phyloP scores from a whole-genome alignment of 2,888 invertebrate species.

The Aphodius granarius region DNA sequence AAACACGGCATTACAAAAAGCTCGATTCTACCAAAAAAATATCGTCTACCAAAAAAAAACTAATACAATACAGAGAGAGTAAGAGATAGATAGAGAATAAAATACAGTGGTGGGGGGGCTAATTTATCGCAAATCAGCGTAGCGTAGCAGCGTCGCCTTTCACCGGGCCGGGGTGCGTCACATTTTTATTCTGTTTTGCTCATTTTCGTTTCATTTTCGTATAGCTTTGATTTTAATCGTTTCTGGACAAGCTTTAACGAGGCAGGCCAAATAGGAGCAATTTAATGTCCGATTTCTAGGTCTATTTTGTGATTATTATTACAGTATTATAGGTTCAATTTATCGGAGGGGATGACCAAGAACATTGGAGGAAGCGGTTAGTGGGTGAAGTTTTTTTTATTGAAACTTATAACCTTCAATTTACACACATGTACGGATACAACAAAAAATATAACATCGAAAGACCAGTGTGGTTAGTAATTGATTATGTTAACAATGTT shows the following conservation, averaged over 20 bases:
- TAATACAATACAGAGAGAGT: neutral
- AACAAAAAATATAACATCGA: too few relatives aligned
- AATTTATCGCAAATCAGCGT: neutral
- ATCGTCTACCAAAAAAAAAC: conserved; percentile 14
- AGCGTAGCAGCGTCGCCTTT: conserved; percentile 51
- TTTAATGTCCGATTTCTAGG: neutral
- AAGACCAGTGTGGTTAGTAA: too few relatives aligned
- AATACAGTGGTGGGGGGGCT: neutral
- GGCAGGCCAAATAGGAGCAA: neutral
- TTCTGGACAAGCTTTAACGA: neutral
- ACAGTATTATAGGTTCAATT: conserved; percentile 15
- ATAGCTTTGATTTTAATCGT: too few relatives aligned
- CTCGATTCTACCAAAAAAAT: conserved; percentile 13
- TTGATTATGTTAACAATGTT: too few relatives aligned
- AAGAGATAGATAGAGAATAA: neutral
- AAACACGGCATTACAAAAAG: conserved; percentile 11
- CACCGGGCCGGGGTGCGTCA: conserved; percentile 43
- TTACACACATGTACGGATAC: neutral
- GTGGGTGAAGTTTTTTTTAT: neutral
- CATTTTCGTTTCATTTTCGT: neutral
- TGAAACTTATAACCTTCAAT: neutral
- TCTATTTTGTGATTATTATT: neutral
- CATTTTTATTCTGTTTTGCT: neutral
- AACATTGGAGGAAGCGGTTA: neutral
- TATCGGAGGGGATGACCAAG: neutral